Evolutionary conservation across 1,140 invertebrate genomes (phyloP), one percentile per base, ranked within the genome.

Genomic region (Coptotermes formosanus): DNA sequence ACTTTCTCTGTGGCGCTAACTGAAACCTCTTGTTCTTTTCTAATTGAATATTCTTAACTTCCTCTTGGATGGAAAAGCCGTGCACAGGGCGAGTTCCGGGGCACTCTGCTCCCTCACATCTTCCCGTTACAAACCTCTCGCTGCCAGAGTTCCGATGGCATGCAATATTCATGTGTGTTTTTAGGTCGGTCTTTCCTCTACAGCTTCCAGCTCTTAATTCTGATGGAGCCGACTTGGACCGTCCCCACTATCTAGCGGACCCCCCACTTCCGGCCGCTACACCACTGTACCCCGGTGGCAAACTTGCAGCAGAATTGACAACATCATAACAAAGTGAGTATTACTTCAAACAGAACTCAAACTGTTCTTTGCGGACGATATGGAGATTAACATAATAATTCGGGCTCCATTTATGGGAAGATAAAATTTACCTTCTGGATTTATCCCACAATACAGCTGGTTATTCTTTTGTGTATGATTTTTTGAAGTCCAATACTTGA

Each of bases 21-120:
- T 75, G 64, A 75, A 75, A 75, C 64, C 64, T 75, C 64, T 75
- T 75, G 64, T 75, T 75, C 64, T 75, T 75, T 75, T 75, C 64
- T 75, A 75, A 75, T 75, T 75, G 64, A 75, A 75, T 75, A 75
- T 75, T 75, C 64, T 75, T 75, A 75, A 75, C 64, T 75, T 75
- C 64, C 64, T 30, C 64, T 75, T 75, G 64, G 64, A 75, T 75
- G 64, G 64, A 75, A 75, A 75, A 75, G 64, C 64, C 64, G 64
- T 75, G 64, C 64, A 75, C n/a, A 75, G 64, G 64, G 64, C n/a
- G 64, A 75, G 64, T 75, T 75, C 64, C 64, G 64, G 64, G 64
- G 64, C n/a, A 30, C 64, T 75, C 14, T 8, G 52, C 52, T 19
- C 52, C 48, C 48, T 48, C 45, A 16, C 48, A 64, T 64, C 59